phyloP scores from a whole-genome alignment of 2,113 vertebrate genomes.

The Amphiprion percula region DNA sequence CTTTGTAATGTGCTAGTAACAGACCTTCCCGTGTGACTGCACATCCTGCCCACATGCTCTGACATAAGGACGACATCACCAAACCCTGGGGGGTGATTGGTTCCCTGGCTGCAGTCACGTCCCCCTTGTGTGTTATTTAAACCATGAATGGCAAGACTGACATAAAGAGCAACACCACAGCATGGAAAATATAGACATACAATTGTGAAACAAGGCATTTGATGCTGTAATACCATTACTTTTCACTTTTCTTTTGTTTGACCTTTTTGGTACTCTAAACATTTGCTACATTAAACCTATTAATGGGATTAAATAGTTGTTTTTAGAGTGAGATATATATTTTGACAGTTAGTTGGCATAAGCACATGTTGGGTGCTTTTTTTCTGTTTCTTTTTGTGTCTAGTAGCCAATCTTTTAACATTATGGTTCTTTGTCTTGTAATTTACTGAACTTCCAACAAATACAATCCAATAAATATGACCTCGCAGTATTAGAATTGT shows the following conservation, averaged over 20 bases:
- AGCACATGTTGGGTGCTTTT: conserved; percentile 44
- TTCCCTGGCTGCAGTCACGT: conserved; percentile 76
- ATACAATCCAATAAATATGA: conserved; percentile 32
- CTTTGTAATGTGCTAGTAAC: conserved; percentile 79
- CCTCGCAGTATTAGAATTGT: conserved; percentile 37
- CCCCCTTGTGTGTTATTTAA: conserved; percentile 56
- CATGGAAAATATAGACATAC: conserved; percentile 29
- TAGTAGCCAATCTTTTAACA: conserved; percentile 44
- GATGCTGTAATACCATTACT: conserved; percentile 49
- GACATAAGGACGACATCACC: conserved; percentile 68
- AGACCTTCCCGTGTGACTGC: conserved; percentile 84
- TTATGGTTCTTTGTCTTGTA: conserved; percentile 54
- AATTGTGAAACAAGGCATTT: conserved; percentile 42
- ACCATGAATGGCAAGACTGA: conserved; percentile 42
- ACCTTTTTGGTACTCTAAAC: conserved; percentile 31
- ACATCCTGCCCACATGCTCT: conserved; percentile 76
- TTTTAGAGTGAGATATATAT: conserved; percentile 45
- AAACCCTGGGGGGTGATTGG: conserved; percentile 52
- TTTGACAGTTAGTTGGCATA: conserved; percentile 37
- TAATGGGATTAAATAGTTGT: conserved; percentile 34
- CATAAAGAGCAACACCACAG: conserved; percentile 49
- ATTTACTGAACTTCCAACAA: conserved; percentile 47
- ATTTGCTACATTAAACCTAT: conserved; percentile 28
- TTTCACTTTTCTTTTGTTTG: conserved; percentile 38
- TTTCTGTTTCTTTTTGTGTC: conserved; percentile 52